phyloP scores from a whole-genome alignment of 2,113 vertebrate genomes.

The Hymenochirus boettgeri region DNA sequence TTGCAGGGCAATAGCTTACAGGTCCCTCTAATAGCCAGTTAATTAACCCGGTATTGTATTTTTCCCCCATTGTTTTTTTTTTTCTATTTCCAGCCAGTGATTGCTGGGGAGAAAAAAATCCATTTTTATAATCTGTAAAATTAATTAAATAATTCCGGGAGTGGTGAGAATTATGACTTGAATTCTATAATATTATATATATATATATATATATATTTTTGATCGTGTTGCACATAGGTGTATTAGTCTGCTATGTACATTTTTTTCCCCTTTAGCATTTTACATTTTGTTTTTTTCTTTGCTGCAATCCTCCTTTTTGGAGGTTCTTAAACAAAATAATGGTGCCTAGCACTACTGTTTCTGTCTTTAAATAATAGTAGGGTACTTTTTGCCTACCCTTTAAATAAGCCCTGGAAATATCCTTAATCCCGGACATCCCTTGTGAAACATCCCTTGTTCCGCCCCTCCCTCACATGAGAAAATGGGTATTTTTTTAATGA shows the following conservation, averaged over 20 bases:
- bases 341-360: slow-evolving; percentile 52
- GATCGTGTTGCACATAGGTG: slow-evolving; percentile 81
- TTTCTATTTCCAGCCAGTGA: slow-evolving; percentile 73
- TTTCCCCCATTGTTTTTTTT: slow-evolving; percentile 49
- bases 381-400: slow-evolving; percentile 45
- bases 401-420: background rate
- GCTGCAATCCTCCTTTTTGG: slow-evolving; percentile 66
- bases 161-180: slow-evolving; percentile 80
- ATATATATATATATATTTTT: slow-evolving; percentile 48
- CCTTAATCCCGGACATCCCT: too few relatives aligned
- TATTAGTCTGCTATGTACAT: slow-evolving; percentile 75
- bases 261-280: slow-evolving; percentile 65
- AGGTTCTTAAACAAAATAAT: slow-evolving; percentile 45
- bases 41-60: slow-evolving; percentile 2
- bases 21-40: background rate
- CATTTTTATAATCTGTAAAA: slow-evolving; percentile 64
- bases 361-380: slow-evolving; percentile 56
- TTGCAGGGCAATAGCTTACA: slow-evolving; percentile 24
- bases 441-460: too few relatives aligned
- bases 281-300: slow-evolving; percentile 74
- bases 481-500: too few relatives aligned
- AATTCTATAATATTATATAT: slow-evolving; percentile 55
- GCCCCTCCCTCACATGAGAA: too few relatives aligned
- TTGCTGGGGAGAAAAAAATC: slow-evolving; percentile 64
- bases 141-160: slow-evolving; percentile 67